Conservation (phyloP, 1,140 invertebrate species). For the Drosophila tani region DNA sequence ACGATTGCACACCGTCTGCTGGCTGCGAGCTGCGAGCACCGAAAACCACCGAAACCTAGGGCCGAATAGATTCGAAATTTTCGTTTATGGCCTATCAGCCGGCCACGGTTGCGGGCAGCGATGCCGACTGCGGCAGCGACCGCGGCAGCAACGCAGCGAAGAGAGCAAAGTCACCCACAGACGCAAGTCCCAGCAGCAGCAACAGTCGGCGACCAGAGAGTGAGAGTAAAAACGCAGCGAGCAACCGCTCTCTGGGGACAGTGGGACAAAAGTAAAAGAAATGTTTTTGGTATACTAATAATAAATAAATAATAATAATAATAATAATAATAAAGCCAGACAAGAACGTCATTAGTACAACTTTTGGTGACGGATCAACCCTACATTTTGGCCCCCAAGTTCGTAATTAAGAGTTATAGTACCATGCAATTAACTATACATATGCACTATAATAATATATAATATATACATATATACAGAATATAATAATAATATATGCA, state of each 20-base stretch:
- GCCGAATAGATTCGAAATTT: slow-evolving; percentile 84
- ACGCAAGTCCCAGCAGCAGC: slow-evolving; percentile 32
- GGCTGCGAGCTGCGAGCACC: slow-evolving; percentile 83
- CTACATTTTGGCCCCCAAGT: too few species aligned
- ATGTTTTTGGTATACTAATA: too few species aligned
- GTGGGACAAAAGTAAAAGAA: slow-evolving; percentile 1
- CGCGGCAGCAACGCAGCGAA: slow-evolving; percentile 27
- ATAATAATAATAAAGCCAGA: too few species aligned
- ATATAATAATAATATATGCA: too few species aligned
- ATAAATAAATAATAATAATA: too few species aligned
- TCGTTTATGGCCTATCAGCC: slow-evolving; percentile 82
- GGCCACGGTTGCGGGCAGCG: slow-evolving; percentile 34
- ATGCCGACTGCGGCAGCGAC: slow-evolving; percentile 29
- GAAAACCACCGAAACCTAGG: slow-evolving; percentile 85
- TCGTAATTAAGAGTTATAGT: too few species aligned
- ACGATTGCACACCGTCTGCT: slow-evolving; percentile 77
- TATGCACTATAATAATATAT: too few species aligned
- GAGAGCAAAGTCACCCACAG: slow-evolving; percentile 37
- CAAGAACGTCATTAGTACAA: too few species aligned
- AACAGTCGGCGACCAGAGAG: slow-evolving; percentile 60
- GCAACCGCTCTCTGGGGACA: slow-evolving; percentile 38
- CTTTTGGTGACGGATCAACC: too few species aligned
- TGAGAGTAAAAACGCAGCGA: slow-evolving; percentile 73
- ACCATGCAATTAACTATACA: too few species aligned
- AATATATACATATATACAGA: too few species aligned